Evolutionary conservation across 2,888 invertebrate species (phyloP), one percentile per base, ranked within the genome.

Genomic region (Sphaerophoria rueppellii): DNA sequence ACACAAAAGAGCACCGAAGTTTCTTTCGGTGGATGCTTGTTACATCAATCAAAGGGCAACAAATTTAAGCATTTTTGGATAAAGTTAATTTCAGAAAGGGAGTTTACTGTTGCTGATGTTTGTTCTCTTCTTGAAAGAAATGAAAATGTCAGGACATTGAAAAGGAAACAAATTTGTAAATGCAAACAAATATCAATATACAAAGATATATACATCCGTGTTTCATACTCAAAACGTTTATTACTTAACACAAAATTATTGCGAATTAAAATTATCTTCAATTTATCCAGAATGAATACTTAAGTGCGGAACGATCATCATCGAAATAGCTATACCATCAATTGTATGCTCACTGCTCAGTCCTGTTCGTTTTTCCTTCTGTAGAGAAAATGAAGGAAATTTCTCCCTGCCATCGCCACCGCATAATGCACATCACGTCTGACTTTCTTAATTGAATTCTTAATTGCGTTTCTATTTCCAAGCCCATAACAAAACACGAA

Each of bases 381-480:
- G 24, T 43, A 24, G 1, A 40, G 40, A 40, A 40, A 9, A 9
- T 6, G 1, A 9, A 9, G 40, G 40, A 9, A 9, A 9, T 7
- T 6, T 40, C 6, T 7, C 9, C 4, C 9, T 40, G 40, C 9
- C 9, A 40, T 7, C 9, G 43, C 46, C 46, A 32, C 60, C 67
- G 67, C 58, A 57, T 71, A 82, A 83, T 83, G 70, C 83, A 71
- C 75, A 80, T 80, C 83, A 83, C 83, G 83, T 83, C 61, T 69
- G 75, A 80, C 83, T 83, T 75, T 83, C 83, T 80, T 80, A 83
- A 83, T 83, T 83, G 83, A 83, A 83, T 83, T 67, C 83, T 75
- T 83, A 83, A 80, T 83, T 83, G 80, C 69, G 80, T 80, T 80
- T 80, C 83, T 80, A 80, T 80, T 80, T 69, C 61, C 43, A 55